These are phyloP conservation scores for Batillaria attramentaria DNA, from an alignment of 1,140 invertebrate species.

Conservation along the genomic window DNA sequence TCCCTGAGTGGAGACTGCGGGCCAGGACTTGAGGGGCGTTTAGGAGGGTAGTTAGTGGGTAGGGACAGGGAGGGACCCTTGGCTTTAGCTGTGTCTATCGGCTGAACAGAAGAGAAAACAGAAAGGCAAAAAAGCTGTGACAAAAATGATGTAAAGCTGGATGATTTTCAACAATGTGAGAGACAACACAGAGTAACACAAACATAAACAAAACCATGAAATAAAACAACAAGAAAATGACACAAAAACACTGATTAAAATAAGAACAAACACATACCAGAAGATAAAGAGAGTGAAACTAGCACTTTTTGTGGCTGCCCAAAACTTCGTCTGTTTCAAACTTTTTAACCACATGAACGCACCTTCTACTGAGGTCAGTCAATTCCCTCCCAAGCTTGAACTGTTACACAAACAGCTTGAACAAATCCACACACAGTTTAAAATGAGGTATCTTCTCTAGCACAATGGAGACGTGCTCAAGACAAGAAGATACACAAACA, in stretches of 20 bases:
- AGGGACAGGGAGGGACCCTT: conserved; percentile 29
- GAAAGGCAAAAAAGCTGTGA: conserved; percentile 29
- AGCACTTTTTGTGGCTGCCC: too few relatives aligned
- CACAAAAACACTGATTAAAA: background rate
- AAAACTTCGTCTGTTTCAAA: too few relatives aligned
- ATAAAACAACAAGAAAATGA: background rate
- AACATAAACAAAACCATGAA: background rate
- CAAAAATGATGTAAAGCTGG: conserved; percentile 23
- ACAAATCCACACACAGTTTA: too few relatives aligned
- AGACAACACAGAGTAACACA: background rate
- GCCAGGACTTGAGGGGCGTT: conserved; percentile 21
- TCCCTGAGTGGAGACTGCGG: conserved; percentile 25
- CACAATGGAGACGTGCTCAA: too few relatives aligned
- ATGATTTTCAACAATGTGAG: conserved; percentile 15
- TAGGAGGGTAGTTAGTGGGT: conserved; percentile 14
- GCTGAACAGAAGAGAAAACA: conserved; percentile 35
- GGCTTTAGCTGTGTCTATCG: conserved; percentile 32
- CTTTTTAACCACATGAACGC: too few relatives aligned
- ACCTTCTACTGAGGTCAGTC: too few relatives aligned
- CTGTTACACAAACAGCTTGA: too few relatives aligned
- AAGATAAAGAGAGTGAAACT: too few relatives aligned
- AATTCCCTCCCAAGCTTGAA: too few relatives aligned
- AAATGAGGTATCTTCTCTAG: too few relatives aligned
- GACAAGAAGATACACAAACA: too few relatives aligned
- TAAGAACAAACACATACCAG: conserved; percentile 1